Evolutionary conservation across 2,888 invertebrate genomes (phyloP).

Genomic region (Chrysolina oricalcia): DNA sequence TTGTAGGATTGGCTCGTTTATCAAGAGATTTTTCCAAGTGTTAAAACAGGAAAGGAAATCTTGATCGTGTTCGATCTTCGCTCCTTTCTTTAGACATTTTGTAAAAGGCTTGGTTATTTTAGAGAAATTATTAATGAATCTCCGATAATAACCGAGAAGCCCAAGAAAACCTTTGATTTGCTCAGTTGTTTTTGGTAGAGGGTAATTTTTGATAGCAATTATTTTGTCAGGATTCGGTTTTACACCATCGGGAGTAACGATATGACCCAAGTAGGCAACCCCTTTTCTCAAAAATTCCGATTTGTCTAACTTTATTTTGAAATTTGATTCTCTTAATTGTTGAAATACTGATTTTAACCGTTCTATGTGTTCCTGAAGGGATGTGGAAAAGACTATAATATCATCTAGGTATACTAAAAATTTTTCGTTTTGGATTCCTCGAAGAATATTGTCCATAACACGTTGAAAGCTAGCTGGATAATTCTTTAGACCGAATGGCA

Average conservation of each 20-base stretch:
- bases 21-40: conserved; percentile 43
- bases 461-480: conserved; percentile 58
- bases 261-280: not conserved
- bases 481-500: conserved; percentile 59
- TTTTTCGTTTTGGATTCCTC: conserved; percentile 52
- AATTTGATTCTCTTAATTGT: not conserved
- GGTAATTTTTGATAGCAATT: not conserved
- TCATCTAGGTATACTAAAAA: conserved; percentile 62
- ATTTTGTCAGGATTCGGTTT: not conserved
- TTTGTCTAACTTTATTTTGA: not conserved
- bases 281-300: not conserved
- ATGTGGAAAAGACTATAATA: conserved; percentile 59
- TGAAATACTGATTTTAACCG: conserved; percentile 17
- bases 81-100: not conserved
- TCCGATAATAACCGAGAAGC: not conserved
- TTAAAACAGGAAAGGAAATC: conserved; percentile 40
- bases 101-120: too few species aligned
- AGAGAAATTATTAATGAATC: conserved; percentile 8
- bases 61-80: not conserved
- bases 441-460: conserved; percentile 58
- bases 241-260: not conserved
- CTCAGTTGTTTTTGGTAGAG: conserved; percentile 32
- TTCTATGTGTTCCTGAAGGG: conserved; percentile 59
- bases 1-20: conserved; percentile 46
- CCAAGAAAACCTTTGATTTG: conserved; percentile 51